Conservation (phyloP, 2,797 vertebrate genomes). For the Poecilia velifera region DNA sequence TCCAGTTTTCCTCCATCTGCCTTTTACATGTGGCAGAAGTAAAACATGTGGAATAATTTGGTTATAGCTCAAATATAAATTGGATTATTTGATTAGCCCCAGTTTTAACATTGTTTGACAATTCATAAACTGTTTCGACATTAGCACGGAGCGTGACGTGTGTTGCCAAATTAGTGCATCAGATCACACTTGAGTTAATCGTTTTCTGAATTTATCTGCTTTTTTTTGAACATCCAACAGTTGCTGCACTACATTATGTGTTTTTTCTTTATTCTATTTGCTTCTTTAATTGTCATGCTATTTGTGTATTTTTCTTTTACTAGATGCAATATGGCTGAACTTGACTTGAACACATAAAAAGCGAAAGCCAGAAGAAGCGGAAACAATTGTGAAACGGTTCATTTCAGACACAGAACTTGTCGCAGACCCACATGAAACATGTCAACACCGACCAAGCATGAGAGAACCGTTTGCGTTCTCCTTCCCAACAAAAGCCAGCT, state of each 20-base stretch:
- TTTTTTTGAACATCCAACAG: neutral
- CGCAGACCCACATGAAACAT: conserved; percentile 52
- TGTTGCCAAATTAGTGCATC: neutral
- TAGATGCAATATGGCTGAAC: conserved; percentile 64
- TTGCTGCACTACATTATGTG: neutral
- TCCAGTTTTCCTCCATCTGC: neutral
- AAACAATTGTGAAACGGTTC: conserved; percentile 20
- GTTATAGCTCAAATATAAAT: neutral
- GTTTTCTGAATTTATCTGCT: conserved; percentile 31
- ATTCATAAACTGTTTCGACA: neutral
- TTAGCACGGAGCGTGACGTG: neutral
- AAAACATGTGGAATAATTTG: neutral
- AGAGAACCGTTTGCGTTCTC: conserved; percentile 86
- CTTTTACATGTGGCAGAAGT: neutral
- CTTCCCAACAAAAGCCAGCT: conserved; percentile 88
- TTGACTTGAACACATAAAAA: conserved; percentile 44
- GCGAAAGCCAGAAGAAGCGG: conserved; percentile 24
- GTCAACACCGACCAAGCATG: conserved; percentile 74
- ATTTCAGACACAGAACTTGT: conserved; percentile 14
- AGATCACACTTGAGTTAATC: neutral
- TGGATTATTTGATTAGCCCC: neutral
- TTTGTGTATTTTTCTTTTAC: conserved; percentile 17
- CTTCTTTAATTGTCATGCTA: conserved; percentile 23
- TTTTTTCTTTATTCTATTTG: conserved; percentile 4
- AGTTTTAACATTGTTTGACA: neutral